Base-by-base conservation (phyloP, 2,113 vertebrate genomes). In the Baryphthengus martii region DNA sequence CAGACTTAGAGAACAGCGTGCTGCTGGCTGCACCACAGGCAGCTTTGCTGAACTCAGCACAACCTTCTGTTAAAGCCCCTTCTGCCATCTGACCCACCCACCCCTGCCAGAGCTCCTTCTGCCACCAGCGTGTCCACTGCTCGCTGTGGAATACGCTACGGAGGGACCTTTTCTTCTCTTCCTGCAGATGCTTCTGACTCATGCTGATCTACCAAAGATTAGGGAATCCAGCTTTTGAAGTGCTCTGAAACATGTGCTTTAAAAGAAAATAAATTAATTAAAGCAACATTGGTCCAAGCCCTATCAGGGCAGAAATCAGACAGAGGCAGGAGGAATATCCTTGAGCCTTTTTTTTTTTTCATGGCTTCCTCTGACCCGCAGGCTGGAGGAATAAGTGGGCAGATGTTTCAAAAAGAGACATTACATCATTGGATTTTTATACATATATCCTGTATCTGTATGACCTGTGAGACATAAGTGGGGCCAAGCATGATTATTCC, bases 141-240 rank as follows among this genome's bases (percentile, higher is more conserved):
- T 62, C 28, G 44, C 79, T 53, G 37, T 4, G 59, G 58, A 50
- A 79, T 8, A 61, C 0, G 3, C 78, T 11, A 28, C 16, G 5
- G 26, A 85, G 88, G n/a, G 58, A 88, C 88, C 79, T 37, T 37
- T 73, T 49, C 90, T 73, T 85, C 71, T 61, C 89, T 85, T 78
- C 93, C 93, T 83, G 71, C 95, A 90, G 83, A 76, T 94, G 90
- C 86, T 76, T 70, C 85, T 90, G 95, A 90, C 90, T 96, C 92
- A 80, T 68, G 53, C 74, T 61, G 78, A 88, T 91, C 62, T 50
- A 50, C 42, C 37, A 49, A 25, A 88, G 90, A 92, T 83, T 76
- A 83, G 72, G 53, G 45, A 76, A 62, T 14, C 42, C 67, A 71
- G 73, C 79, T 77, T 86, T 90, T 85, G 83, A 93, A 84, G 86